Conservation (phyloP, 2,113 vertebrate genomes). For the Odontesthes bonariensis region DNA sequence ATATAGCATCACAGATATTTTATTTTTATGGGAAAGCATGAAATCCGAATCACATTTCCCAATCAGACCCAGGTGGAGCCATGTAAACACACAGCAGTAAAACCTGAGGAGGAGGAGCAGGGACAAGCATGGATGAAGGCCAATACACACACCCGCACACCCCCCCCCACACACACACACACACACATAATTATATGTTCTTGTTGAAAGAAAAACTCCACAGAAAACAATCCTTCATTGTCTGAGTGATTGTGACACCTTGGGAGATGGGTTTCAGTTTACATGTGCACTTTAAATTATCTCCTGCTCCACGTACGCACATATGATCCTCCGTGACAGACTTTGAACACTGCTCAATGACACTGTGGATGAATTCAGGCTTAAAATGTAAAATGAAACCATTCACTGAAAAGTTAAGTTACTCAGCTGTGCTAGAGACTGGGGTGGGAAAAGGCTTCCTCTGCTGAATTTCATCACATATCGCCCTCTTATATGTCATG, state of each 20-base stretch:
- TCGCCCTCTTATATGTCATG: neutral
- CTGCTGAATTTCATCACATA: neutral
- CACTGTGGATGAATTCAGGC: conserved; percentile 29
- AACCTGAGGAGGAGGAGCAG: conserved; percentile 30
- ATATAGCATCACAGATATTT: conserved; percentile 65
- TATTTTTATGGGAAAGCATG: conserved; percentile 75
- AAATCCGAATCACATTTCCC: conserved; percentile 69
- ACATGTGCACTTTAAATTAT: conserved; percentile 4
- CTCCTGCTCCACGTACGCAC: conserved; percentile 12
- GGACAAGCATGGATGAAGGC: neutral
- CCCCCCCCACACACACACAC: conserved; percentile 7
- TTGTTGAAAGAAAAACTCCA: conserved; percentile 8
- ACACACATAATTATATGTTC: conserved; percentile 22
- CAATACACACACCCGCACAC: neutral
- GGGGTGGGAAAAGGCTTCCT: conserved; percentile 3
- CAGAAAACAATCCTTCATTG: conserved; percentile 52
- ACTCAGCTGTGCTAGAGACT: neutral
- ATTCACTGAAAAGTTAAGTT: conserved; percentile 8
- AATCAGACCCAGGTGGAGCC: conserved; percentile 71
- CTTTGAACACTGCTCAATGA: conserved; percentile 11
- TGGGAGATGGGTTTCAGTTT: conserved; percentile 17
- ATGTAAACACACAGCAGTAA: conserved; percentile 63
- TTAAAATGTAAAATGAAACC: conserved; percentile 19
- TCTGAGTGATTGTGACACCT: conserved; percentile 40
- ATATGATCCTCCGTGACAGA: conserved; percentile 14